phyloP scores from a whole-genome alignment of 2,797 vertebrate genomes.

The Philypnodon macrostomus region DNA sequence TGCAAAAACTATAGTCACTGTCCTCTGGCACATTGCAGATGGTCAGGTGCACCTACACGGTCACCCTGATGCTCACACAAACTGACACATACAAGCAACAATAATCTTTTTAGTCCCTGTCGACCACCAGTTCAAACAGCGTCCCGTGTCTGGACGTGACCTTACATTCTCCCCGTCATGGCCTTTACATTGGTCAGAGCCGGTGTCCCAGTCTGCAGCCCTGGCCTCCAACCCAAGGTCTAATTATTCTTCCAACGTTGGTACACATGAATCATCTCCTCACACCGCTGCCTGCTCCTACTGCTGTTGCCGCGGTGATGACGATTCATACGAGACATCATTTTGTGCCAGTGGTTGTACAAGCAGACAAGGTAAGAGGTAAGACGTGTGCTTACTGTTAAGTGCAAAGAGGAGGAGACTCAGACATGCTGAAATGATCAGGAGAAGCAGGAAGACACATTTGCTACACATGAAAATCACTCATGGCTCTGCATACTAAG shows the following conservation, averaged over 20 bases:
- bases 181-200: slow-evolving; percentile 27
- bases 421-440: slow-evolving; percentile 23
- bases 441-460: slow-evolving; percentile 24
- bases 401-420: slow-evolving; percentile 9
- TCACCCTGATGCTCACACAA: slow-evolving; percentile 39
- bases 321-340: slow-evolving; percentile 42
- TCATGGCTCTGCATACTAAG: slow-evolving; percentile 44
- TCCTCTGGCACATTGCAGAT: no score
- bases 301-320: slow-evolving; percentile 27
- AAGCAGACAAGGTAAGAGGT: slow-evolving; percentile 27
- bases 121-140: slow-evolving; percentile 14
- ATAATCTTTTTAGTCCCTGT: slow-evolving; percentile 18
- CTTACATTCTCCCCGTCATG: slow-evolving; percentile 15
- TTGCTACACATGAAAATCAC: slow-evolving; percentile 23
- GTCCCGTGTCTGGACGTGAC: slow-evolving; percentile 33
- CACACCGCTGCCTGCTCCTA: neutral
- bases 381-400: slow-evolving; percentile 18
- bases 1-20: slow-evolving; percentile 19
- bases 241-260: slow-evolving; percentile 12
- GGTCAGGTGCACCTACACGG: slow-evolving; percentile 35
- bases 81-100: slow-evolving; percentile 8
- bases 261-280: slow-evolving; percentile 42
- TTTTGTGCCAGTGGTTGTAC: slow-evolving; percentile 64
- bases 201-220: slow-evolving; percentile 25
- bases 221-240: slow-evolving; percentile 29